These are phyloP conservation scores for Eupeodes latifasciatus DNA, from an alignment of 2,888 invertebrate genomes.

Conservation along the genomic window DNA sequence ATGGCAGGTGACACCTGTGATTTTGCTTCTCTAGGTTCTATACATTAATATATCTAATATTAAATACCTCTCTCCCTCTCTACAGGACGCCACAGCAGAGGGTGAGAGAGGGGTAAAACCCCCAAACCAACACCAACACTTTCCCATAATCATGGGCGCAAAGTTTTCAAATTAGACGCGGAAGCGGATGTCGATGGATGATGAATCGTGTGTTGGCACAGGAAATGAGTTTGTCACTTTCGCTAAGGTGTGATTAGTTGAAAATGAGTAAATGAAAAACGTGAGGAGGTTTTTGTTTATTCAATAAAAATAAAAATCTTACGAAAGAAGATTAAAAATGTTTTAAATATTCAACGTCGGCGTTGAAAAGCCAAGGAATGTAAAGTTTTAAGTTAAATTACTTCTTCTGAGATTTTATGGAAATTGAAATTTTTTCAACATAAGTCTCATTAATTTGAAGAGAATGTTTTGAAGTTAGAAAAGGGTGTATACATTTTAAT, in stretches of 20 bases:
- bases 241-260: slow-evolving; percentile 43
- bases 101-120: not conserved
- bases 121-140: slow-evolving; percentile 16
- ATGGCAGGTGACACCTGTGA: slow-evolving; percentile 71
- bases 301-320: not conserved
- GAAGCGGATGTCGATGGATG: slow-evolving; percentile 60
- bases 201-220: slow-evolving; percentile 56
- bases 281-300: not conserved
- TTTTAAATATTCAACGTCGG: not conserved
- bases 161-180: slow-evolving; percentile 71
- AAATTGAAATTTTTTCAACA: not conserved
- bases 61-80: no score
- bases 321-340: not conserved
- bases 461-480: no score
- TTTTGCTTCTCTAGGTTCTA: slow-evolving; percentile 26
- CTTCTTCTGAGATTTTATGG: not conserved
- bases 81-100: no score
- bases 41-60: not conserved
- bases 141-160: slow-evolving; percentile 59
- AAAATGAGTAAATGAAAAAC: slow-evolving; percentile 32
- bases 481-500: no score
- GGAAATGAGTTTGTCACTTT: slow-evolving; percentile 65
- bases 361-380: not conserved
- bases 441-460: no score
- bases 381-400: not conserved